Base-by-base conservation (phyloP, 1,140 invertebrate genomes). In the Catajapyx aquilonaris region DNA sequence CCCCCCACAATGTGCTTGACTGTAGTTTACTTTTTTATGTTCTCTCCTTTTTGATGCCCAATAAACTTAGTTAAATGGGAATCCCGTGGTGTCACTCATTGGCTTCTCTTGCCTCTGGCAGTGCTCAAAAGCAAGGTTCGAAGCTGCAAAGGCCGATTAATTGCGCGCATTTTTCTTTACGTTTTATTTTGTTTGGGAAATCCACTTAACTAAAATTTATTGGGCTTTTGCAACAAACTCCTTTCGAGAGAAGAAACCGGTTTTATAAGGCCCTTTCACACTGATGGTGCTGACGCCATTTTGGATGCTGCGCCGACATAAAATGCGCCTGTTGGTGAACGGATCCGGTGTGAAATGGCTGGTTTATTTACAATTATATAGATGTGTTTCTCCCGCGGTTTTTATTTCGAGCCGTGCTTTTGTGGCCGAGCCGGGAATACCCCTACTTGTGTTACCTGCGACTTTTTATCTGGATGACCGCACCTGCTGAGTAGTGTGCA, bases 51-150 rank as follows among this genome's bases (percentile, higher is more conserved):
- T 52, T 53, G 62, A 59, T 63, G 61, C 61, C 63, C 63, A 65
- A 65, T 65, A 64, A 65, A 61, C 54, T 60, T 55, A 58, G 57
- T 63, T 59, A 53, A 60, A 61, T 51, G 40, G 33, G 35, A 41
- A 40, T 41, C 36, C 38, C 39, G 40, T 40, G 42, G 38, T 36
- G 33, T 41, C 42, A 41, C 35, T 44, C 40, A 41, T 39, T 34
- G 40, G 35, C 40, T 34, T 34, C 39, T 35, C 36, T 36, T 34
- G 34, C 28, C 34, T 44, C 21, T 23, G 30, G 17, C 28, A 18
- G 23, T 42, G 34, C 37, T 36, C 35, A 37, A 35, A 40, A 45
- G 44, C 44, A 45, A 45, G 44, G 44, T 43, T 45, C 44, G 44
- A 45, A 41, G 37, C 35, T 34, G 38, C 38, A 43, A 39, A 28